phyloP scores from a whole-genome alignment of 2,113 vertebrate species.

The Okapia johnstoni region DNA sequence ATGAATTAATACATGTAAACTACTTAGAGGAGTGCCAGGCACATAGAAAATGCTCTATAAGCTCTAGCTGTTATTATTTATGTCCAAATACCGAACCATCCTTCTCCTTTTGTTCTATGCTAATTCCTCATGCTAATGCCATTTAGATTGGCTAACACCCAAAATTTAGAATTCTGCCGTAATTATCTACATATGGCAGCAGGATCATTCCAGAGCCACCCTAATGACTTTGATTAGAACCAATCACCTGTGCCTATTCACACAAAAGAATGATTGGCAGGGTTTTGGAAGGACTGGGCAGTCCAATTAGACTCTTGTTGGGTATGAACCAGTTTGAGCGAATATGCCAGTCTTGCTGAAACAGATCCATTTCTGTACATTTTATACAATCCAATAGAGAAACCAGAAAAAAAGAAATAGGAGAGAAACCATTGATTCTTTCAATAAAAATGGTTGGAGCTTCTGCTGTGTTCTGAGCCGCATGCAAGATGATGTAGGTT shows the following conservation, averaged over 20 bases:
- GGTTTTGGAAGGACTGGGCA: constrained; percentile 52
- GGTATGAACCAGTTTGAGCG: constrained; percentile 4
- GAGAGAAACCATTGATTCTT: not conserved
- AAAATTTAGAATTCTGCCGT: constrained; percentile 58
- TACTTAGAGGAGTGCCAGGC: not conserved
- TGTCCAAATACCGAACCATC: constrained; percentile 1
- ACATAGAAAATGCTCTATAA: not conserved
- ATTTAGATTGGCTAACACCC: constrained; percentile 62
- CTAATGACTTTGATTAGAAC: constrained; percentile 72
- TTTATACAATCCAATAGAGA: not conserved
- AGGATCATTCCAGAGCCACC: constrained; percentile 57
- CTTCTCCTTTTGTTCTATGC: constrained; percentile 52
- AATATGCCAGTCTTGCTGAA: not conserved
- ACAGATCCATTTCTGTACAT: not conserved
- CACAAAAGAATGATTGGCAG: constrained; percentile 59
- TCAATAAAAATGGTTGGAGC: not conserved
- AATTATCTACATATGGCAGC: constrained; percentile 69
- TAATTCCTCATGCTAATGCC: constrained; percentile 54
- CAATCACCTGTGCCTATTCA: constrained; percentile 66
- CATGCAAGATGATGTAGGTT: not conserved
- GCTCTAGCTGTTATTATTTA: constrained; percentile 36
- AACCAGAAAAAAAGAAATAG: not conserved
- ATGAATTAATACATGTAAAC: constrained; percentile 7
- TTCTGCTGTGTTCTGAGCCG: not conserved
- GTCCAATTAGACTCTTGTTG: constrained; percentile 27